Conservation (phyloP, 2,797 vertebrate species). For the Hephaestus fuliginosus region DNA sequence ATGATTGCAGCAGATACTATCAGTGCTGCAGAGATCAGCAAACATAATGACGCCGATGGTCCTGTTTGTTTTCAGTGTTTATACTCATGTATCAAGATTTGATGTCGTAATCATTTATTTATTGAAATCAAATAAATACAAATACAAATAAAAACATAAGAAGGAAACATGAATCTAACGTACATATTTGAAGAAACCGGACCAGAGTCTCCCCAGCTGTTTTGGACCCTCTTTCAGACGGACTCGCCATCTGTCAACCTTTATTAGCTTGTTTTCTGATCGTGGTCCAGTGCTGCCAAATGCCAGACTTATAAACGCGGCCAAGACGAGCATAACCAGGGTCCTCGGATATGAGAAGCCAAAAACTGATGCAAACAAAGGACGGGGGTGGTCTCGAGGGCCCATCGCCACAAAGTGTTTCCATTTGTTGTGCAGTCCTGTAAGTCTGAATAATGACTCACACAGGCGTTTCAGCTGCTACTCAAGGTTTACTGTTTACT, state of each 20-base stretch:
- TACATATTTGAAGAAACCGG: conserved; percentile 6
- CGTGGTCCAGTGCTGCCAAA: conserved; percentile 33
- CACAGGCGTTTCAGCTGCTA: neutral
- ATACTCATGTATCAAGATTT: neutral
- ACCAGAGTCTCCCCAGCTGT: conserved; percentile 13
- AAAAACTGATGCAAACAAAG: conserved; percentile 25
- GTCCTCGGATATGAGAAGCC: conserved; percentile 21
- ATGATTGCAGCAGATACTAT: conserved; percentile 6
- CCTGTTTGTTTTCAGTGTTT: conserved; percentile 1
- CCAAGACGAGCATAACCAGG: conserved; percentile 29
- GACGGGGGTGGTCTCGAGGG: neutral
- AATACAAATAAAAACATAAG: conserved; percentile 14
- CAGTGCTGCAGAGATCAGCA: neutral
- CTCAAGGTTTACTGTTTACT: conserved; percentile 5
- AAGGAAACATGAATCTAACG: neutral
- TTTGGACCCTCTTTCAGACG: conserved; percentile 22
- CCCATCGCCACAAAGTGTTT: neutral
- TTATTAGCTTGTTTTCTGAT: conserved; percentile 36
- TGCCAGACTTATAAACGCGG: conserved; percentile 28
- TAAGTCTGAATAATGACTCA: conserved; percentile 8
- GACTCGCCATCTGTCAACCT: conserved; percentile 38
- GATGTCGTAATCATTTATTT: conserved; percentile 3
- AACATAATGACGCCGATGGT: neutral
- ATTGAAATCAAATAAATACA: neutral
- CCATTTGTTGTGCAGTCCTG: conserved; percentile 15